These are phyloP conservation scores for Caenorhabditis parvicauda DNA, from an alignment of 2,888 invertebrate genomes.

Conservation along the genomic window DNA sequence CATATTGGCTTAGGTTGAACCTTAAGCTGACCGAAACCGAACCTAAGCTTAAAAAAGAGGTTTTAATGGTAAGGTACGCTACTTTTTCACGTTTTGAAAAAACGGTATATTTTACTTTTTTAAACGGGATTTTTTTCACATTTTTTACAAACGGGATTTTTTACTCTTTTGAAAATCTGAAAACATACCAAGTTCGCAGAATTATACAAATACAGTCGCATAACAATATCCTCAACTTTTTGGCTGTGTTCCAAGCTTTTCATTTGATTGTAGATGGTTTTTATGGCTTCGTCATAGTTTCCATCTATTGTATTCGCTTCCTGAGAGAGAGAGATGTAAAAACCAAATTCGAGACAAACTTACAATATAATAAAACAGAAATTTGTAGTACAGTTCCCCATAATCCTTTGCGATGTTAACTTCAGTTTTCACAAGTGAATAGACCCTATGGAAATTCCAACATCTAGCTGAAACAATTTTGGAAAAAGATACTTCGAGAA, in stretches of 20 bases:
- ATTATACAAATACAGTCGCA: neutral
- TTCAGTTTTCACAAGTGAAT: conserved; percentile 6
- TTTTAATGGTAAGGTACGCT: no score
- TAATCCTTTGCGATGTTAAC: conserved; percentile 2
- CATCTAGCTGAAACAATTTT: conserved; percentile 5
- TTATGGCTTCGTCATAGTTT: conserved; percentile 34
- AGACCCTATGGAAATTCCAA: conserved; percentile 5
- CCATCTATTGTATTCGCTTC: conserved; percentile 34
- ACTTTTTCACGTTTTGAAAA: no score
- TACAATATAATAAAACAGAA: conserved; percentile 33
- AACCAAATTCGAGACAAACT: conserved; percentile 1
- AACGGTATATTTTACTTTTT: neutral
- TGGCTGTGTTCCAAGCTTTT: no score
- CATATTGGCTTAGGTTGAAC: no score
- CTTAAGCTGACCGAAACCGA: no score
- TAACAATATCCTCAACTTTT: no score
- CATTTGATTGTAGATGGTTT: no score
- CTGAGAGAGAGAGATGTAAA: conserved; percentile 18
- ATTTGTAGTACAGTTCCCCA: conserved; percentile 12
- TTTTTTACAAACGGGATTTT: neutral
- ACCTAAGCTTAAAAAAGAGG: no score
- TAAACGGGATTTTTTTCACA: neutral
- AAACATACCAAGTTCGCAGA: conserved; percentile 6
- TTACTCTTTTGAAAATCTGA: neutral
- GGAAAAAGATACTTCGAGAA: neutral